A percentile compares a stretch with the other conserved stretches of the same genome.
These are phyloP conservation scores for Papilio elwesi DNA, from an alignment of 2,888 invertebrate species.

Conservation along the genomic window DNA sequence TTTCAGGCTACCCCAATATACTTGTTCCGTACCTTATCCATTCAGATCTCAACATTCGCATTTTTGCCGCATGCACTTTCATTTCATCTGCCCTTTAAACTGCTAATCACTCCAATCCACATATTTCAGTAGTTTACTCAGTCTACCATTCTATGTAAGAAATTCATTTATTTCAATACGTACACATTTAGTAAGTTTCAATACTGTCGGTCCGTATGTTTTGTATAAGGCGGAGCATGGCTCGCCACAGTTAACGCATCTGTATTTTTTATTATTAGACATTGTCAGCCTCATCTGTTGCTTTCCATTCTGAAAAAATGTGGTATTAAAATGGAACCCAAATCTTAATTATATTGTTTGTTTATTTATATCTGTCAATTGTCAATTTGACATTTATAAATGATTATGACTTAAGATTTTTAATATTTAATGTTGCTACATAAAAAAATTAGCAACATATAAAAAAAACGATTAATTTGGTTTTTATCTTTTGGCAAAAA, in stretches of 20 bases:
- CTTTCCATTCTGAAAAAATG: neutral
- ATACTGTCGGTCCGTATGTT: slow-evolving; percentile 87
- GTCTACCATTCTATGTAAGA: neutral
- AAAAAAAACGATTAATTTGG: no score
- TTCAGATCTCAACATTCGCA: no score
- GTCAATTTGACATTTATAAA: neutral
- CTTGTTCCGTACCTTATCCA: no score
- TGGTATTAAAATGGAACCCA: neutral
- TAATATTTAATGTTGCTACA: neutral
- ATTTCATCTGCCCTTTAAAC: no score
- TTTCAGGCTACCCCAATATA: no score
- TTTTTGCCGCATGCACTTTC: no score
- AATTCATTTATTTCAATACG: slow-evolving; percentile 58
- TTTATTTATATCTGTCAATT: neutral
- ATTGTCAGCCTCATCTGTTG: slow-evolving; percentile 27
- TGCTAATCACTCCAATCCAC: no score
- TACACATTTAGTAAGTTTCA: slow-evolving; percentile 91
- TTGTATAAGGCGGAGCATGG: slow-evolving; percentile 86
- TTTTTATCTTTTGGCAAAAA: no score
- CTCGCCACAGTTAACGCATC: slow-evolving; percentile 89
- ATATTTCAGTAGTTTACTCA: no score
- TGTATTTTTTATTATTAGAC: slow-evolving; percentile 54
- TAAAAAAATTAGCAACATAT: neutral
- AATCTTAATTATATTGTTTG: neutral
- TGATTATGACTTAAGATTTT: neutral